Evolutionary conservation across 2,888 invertebrate species (phyloP).

Genomic region (Sepioteuthis lessoniana): DNA sequence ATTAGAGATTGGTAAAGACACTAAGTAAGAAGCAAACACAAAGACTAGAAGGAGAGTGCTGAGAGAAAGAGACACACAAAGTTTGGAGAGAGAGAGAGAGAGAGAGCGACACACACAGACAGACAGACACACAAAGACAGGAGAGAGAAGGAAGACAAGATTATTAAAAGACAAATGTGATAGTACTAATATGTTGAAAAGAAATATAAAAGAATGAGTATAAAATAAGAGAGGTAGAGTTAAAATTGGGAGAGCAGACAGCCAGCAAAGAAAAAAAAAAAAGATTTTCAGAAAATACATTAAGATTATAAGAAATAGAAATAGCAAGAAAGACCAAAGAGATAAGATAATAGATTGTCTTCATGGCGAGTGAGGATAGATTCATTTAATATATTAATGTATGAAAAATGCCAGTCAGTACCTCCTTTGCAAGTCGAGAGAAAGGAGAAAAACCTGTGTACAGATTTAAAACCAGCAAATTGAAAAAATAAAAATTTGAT

Average conservation of each 20-base stretch:
- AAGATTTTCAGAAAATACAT: not conserved
- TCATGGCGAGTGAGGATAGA: too few species aligned
- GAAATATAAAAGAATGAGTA: not conserved
- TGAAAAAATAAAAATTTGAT: too few species aligned
- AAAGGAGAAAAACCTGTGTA: too few species aligned
- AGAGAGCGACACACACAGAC: not conserved
- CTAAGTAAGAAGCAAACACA: not conserved
- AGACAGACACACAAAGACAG: not conserved
- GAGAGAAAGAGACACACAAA: not conserved
- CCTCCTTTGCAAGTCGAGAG: too few species aligned
- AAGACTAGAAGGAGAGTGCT: not conserved
- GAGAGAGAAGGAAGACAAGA: not conserved
- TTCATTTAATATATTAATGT: too few species aligned
- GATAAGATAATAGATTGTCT: too few species aligned
- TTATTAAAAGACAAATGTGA: too few species aligned
- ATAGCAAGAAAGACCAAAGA: too few species aligned
- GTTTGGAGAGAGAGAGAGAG: not conserved
- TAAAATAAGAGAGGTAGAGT: not conserved
- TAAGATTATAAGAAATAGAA: not conserved
- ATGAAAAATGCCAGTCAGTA: too few species aligned
- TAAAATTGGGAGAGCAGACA: not conserved
- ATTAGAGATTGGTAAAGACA: not conserved
- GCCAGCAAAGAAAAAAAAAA: not conserved
- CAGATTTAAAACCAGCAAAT: too few species aligned
- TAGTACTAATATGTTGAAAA: too few species aligned